These are phyloP conservation scores for Nomada fucata DNA, from an alignment of 2,888 invertebrate genomes.

Conservation along the genomic window DNA sequence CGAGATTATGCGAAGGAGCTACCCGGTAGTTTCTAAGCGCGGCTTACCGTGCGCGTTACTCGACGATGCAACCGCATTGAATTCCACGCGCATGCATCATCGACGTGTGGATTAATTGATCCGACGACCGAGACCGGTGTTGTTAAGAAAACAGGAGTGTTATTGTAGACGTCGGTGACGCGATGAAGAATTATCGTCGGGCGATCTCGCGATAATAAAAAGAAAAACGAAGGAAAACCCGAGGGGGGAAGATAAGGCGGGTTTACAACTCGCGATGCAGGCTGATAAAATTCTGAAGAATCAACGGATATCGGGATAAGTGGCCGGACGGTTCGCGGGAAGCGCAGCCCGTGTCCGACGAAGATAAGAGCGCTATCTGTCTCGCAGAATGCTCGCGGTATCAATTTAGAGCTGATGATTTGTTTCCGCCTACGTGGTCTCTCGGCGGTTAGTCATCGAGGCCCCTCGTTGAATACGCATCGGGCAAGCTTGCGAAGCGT, in stretches of 20 bases:
- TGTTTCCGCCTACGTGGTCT: conserved; percentile 65
- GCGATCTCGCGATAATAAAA: background rate
- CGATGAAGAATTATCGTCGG: background rate
- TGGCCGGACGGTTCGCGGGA: background rate
- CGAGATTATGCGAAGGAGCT: conserved; percentile 30
- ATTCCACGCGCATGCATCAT: conserved; percentile 8
- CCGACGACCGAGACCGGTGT: no score
- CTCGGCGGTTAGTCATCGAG: conserved; percentile 60
- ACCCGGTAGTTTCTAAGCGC: conserved; percentile 14
- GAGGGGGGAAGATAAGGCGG: background rate
- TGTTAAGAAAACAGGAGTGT: background rate
- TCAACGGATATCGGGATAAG: conserved; percentile 14
- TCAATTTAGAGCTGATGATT: conserved; percentile 70
- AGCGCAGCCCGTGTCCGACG: conserved; percentile 16
- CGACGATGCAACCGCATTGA: background rate
- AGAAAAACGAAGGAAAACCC: background rate
- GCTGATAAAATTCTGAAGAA: background rate
- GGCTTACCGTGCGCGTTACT: conserved; percentile 11
- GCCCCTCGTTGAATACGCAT: conserved; percentile 47
- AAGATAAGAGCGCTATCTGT: conserved; percentile 49
- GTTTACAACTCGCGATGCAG: background rate
- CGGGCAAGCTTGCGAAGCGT: background rate
- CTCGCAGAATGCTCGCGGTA: conserved; percentile 59
- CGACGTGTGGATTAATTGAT: background rate
- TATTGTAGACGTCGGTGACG: background rate